Evolutionary conservation across 2,113 vertebrate species (phyloP).

Genomic region (Hippocampus barbouri): DNA sequence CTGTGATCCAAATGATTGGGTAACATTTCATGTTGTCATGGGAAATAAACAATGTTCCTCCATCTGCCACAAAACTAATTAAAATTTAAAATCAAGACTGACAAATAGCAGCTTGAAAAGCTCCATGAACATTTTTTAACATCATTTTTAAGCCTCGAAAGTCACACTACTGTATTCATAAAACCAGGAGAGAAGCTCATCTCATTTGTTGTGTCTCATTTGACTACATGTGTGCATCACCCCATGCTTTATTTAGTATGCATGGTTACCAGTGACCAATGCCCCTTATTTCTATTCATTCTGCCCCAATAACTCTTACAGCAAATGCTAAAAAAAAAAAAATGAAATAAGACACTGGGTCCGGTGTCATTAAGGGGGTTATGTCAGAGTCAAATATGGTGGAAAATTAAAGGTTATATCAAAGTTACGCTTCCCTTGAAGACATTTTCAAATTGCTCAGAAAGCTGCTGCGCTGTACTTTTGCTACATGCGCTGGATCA

Average conservation of each 20-base stretch:
- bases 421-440: slow-evolving; percentile 24
- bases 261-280: slow-evolving; percentile 36
- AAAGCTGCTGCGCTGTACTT: slow-evolving; percentile 5
- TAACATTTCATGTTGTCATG: slow-evolving; percentile 13
- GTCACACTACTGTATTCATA: background rate
- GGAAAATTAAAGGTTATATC: slow-evolving; percentile 24
- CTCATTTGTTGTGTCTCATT: slow-evolving; percentile 19
- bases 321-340: slow-evolving; percentile 3
- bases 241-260: slow-evolving; percentile 22
- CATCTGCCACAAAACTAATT: slow-evolving; percentile 37
- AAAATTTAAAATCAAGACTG: slow-evolving; percentile 43
- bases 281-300: slow-evolving; percentile 42
- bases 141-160: slow-evolving; percentile 11
- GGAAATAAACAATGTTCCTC: slow-evolving; percentile 43
- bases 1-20: slow-evolving; percentile 28
- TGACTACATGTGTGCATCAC: slow-evolving; percentile 15
- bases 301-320: slow-evolving; percentile 37
- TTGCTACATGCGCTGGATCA: background rate
- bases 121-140: slow-evolving; percentile 13
- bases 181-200: slow-evolving; percentile 14
- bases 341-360: slow-evolving; percentile 23
- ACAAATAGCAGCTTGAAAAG: slow-evolving; percentile 34
- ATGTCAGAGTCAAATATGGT: slow-evolving; percentile 27
- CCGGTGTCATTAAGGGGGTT: slow-evolving; percentile 8
- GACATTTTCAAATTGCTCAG: slow-evolving; percentile 23